These are phyloP conservation scores for Muscina levida DNA, from an alignment of 2,888 invertebrate genomes.

Conservation along the genomic window DNA sequence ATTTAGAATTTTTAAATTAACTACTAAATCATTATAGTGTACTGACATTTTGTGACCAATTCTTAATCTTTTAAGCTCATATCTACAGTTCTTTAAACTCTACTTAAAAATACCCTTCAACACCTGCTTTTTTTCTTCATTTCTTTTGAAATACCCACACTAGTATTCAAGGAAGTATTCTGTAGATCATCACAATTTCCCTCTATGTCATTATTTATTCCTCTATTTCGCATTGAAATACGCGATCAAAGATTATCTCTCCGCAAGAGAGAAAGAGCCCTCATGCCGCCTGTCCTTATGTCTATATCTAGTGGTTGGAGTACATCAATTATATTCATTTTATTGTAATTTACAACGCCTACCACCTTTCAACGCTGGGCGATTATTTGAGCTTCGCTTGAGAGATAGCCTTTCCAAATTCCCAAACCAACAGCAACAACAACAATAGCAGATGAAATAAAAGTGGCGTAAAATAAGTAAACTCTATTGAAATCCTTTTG, in stretches of 20 bases:
- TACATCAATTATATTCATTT: constrained; percentile 67
- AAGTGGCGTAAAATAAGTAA: constrained; percentile 37
- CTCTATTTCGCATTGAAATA: background rate
- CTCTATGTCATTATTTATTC: constrained; percentile 5
- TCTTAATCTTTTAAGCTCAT: too few species aligned
- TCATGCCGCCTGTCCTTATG: background rate
- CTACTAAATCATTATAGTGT: too few species aligned
- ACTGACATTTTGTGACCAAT: too few species aligned
- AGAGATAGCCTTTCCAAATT: constrained; percentile 58
- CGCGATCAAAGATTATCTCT: constrained; percentile 12
- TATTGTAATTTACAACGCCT: constrained; percentile 67
- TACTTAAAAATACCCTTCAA: too few species aligned
- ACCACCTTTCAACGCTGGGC: constrained; percentile 65
- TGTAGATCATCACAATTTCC: too few species aligned
- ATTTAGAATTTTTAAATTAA: too few species aligned
- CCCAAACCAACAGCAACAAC: constrained; percentile 22
- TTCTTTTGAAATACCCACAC: too few species aligned
- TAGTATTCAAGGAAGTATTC: too few species aligned
- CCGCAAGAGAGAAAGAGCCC: background rate
- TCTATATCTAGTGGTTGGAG: constrained; percentile 46
- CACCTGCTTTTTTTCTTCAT: too few species aligned
- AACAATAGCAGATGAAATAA: constrained; percentile 19
- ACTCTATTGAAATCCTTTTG: constrained; percentile 38
- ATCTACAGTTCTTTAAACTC: too few species aligned
- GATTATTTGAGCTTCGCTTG: constrained; percentile 57